Evolutionary conservation across 1,140 invertebrate species (phyloP), one percentile per base, ranked within the genome.

Genomic region (Papilio xuthus): DNA sequence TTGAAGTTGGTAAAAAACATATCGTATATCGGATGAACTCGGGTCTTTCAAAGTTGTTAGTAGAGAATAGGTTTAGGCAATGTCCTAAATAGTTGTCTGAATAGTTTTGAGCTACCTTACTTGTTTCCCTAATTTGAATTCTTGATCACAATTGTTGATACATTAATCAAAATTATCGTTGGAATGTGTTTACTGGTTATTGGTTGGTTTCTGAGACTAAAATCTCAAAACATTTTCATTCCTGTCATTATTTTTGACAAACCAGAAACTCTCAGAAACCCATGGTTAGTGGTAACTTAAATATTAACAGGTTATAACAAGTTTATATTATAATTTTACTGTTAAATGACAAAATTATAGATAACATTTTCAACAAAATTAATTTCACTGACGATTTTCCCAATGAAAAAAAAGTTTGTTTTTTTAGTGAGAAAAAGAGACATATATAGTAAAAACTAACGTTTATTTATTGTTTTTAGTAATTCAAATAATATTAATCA

Each of bases 41-140:
- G 12, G 20, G 26, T 67, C 26, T 13, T 1, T 53, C 9, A 28
- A 28, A 26, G 28, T 15, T 28, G 60, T 2, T 53, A 26, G 12
- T 7, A 15, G 10, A 28, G 4, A 63, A 63, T 28, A 2, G 15
- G 60, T 26, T 67, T 67, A 20, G 23, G 20, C 10, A 60, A 4
- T 26, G 23, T 63, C 20, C 56, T 60, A 26, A 60, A 60, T 60
- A 60, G 56, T 26, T 60, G 1, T 4, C 56, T 28, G 32, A 67
- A 32, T 67, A 67, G 13, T 32, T 67, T 28, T 32, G 15, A 0
- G 13, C 12, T 67, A 67, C 26, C 60, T 63, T 18, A 63, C 60
- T 26, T 60, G 53, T 56, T 60, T 26, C 26, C 60, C 28, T 67
- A 32, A 67, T 67, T 67, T 67, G 60, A 67, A 67, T 67, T 67